Percentiles rank a stretch among this genome's conserved stretches.
These are phyloP conservation scores for Enchytraeus crypticus DNA, from an alignment of 2,888 invertebrate genomes.

Conservation along the genomic window DNA sequence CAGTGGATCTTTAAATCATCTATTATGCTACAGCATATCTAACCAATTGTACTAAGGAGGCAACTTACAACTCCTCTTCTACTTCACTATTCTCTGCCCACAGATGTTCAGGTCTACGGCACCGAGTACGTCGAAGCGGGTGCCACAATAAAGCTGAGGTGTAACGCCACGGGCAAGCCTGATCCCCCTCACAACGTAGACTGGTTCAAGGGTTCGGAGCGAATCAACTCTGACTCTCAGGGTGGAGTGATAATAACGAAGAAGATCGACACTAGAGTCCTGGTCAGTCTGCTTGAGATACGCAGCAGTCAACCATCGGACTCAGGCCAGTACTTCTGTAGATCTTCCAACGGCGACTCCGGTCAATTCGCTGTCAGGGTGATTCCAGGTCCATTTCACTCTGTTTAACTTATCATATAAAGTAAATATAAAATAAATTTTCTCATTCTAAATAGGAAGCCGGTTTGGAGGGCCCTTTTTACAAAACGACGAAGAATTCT, in stretches of 20 bases:
- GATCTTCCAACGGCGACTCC: conserved; percentile 35
- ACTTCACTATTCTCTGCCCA: no score
- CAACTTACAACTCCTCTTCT: no score
- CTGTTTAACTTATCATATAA: no score
- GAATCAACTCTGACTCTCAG: conserved; percentile 31
- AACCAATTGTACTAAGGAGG: no score
- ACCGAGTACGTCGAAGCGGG: conserved; percentile 37
- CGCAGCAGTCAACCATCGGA: conserved; percentile 33
- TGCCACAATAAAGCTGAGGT: conserved; percentile 32
- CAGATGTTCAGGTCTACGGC: conserved; percentile 37
- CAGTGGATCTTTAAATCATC: no score
- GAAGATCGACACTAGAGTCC: conserved; percentile 33
- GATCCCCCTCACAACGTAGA: conserved; percentile 40
- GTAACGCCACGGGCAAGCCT: conserved; percentile 41
- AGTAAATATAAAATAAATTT: no score
- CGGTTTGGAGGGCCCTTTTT: no score
- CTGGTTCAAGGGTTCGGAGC: conserved; percentile 36
- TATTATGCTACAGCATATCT: no score
- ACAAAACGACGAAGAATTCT: no score
- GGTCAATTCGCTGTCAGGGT: conserved; percentile 37
- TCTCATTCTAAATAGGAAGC: no score
- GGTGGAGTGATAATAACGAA: conserved; percentile 37
- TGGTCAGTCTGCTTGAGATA: conserved; percentile 36
- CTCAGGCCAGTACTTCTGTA: conserved; percentile 38
- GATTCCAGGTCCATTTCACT: neutral